These are phyloP conservation scores for Orcinus orca DNA, from an alignment of 2,113 vertebrate species.

Conservation along the genomic window DNA sequence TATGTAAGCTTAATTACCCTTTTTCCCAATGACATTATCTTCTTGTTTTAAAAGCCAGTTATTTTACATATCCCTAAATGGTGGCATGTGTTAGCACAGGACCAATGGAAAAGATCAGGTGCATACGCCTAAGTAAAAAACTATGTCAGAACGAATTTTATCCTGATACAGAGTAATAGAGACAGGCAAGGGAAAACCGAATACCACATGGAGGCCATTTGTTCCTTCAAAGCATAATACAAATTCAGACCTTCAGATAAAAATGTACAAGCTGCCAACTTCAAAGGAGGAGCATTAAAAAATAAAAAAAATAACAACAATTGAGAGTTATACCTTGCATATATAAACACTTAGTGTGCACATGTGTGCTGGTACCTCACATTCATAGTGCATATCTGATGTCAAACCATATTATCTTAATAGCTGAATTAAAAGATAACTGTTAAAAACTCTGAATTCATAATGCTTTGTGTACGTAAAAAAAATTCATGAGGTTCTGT, in stretches of 20 bases:
- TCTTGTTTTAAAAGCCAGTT: constrained; percentile 12
- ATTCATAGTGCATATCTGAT: constrained; percentile 32
- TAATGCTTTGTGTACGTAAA: constrained; percentile 71
- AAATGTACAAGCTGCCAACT: constrained; percentile 52
- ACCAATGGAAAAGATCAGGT: constrained; percentile 58
- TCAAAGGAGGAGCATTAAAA: constrained; percentile 66
- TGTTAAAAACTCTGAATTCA: constrained; percentile 69
- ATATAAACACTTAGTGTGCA: constrained; percentile 21
- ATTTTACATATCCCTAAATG: not conserved
- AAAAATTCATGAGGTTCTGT: constrained; percentile 63
- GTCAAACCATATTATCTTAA: constrained; percentile 68
- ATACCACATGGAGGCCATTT: constrained; percentile 38
- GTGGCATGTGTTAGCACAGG: constrained; percentile 43
- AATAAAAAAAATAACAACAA: not conserved
- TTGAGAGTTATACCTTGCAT: constrained; percentile 47
- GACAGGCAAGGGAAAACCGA: constrained; percentile 31
- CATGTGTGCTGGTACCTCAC: constrained; percentile 40
- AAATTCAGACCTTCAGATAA: constrained; percentile 55
- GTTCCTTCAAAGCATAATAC: constrained; percentile 55
- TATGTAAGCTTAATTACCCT: not conserved
- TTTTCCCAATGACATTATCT: not conserved
- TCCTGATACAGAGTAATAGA: not conserved
- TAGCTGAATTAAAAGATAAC: constrained; percentile 64
- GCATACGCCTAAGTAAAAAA: constrained; percentile 49
- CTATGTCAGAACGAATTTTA: constrained; percentile 60